These are phyloP conservation scores for Tetranychus truncatus DNA, from an alignment of 2,888 invertebrate genomes.

Conservation along the genomic window DNA sequence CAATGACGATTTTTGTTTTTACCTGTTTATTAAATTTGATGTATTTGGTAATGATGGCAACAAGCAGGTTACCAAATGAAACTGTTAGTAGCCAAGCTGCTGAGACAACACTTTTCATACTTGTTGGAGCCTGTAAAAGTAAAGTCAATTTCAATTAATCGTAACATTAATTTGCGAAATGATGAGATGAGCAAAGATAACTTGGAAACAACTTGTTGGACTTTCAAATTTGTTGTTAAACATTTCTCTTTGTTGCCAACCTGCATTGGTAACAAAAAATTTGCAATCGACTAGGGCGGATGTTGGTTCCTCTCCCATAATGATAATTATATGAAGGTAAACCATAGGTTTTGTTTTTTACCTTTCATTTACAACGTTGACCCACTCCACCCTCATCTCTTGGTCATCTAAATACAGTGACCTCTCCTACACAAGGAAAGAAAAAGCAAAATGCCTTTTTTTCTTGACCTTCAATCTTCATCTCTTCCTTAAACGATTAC, in stretches of 20 bases:
- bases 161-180: background rate
- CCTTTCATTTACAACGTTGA: background rate
- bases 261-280: too few species aligned
- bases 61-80: conserved; percentile 79
- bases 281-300: background rate
- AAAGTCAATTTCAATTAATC: background rate
- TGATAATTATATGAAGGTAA: background rate
- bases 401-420: background rate
- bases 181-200: background rate
- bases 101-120: conserved; percentile 84
- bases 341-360: background rate
- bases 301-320: background rate
- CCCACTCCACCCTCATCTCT: background rate
- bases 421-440: background rate
- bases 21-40: conserved; percentile 19
- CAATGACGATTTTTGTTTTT: conserved; percentile 3
- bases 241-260: too few species aligned
- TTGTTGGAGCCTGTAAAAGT: conserved; percentile 46
- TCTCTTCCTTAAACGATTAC: background rate
- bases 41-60: conserved; percentile 50
- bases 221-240: too few species aligned
- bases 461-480: background rate
- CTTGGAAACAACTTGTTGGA: background rate
- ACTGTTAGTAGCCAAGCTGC: conserved; percentile 81
- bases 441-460: background rate